These are phyloP conservation scores for Lamprotornis superbus DNA, from an alignment of 2,113 vertebrate species.

Conservation along the genomic window DNA sequence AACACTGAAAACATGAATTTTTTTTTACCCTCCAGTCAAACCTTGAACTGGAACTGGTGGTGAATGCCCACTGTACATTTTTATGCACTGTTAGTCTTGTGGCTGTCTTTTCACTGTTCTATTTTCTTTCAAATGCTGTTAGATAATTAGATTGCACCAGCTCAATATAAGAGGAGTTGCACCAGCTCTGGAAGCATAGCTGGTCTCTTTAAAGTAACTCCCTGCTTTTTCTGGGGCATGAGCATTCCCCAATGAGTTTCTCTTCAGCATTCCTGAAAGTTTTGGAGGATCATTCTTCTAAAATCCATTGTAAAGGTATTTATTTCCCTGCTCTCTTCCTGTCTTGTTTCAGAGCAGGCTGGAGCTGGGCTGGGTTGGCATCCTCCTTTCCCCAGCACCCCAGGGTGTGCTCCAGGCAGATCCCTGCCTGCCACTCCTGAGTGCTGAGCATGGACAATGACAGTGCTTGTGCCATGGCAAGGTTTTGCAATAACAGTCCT, in stretches of 20 bases:
- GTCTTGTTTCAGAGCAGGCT: background rate
- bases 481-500: background rate
- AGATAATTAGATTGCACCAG: background rate
- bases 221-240: rapidly evolving
- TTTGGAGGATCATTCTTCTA: background rate
- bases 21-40: background rate
- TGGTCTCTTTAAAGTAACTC: background rate
- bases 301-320: background rate
- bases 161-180: background rate
- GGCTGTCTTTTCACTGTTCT: background rate
- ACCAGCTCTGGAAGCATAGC: background rate
- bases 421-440: background rate
- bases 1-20: background rate
- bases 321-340: too few species aligned
- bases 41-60: background rate
- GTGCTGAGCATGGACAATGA: background rate
- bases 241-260: background rate
- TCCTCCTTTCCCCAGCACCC: background rate
- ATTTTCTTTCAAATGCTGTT: background rate
- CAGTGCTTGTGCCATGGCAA: background rate
- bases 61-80: rapidly evolving
- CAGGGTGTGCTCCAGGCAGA: background rate
- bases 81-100: background rate
- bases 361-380: background rate
- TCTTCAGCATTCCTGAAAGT: background rate